A percentile compares a stretch with the other conserved stretches of the same genome.
These are phyloP conservation scores for Oscheius sp. DNA, from an alignment of 2,888 invertebrate genomes.

Conservation along the genomic window DNA sequence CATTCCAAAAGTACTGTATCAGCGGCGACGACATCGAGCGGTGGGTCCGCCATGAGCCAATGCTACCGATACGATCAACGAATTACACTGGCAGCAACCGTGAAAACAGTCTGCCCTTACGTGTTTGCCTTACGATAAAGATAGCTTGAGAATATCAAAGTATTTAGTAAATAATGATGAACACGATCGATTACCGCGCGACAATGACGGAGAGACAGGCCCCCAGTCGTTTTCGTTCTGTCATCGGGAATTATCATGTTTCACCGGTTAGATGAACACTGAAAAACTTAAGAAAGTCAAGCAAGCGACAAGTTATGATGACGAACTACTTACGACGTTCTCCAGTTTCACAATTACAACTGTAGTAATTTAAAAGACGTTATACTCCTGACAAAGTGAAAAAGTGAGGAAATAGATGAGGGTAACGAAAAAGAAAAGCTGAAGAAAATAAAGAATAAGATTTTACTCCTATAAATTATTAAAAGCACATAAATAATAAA, in stretches of 20 bases:
- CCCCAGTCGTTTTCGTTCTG: constrained; percentile 12
- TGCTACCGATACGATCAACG: constrained; percentile 25
- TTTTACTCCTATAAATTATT: no score
- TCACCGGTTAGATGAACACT: no score
- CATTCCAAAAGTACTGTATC: constrained; percentile 1
- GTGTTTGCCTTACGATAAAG: constrained; percentile 7
- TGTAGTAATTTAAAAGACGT: no score
- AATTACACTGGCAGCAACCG: constrained; percentile 22
- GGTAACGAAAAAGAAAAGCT: no score
- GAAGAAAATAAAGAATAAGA: no score
- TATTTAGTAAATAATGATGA: neutral
- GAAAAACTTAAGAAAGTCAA: no score
- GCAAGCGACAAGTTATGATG: no score
- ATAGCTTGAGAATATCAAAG: neutral
- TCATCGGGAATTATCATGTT: neutral
- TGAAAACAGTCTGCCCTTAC: constrained; percentile 2
- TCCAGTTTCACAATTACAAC: no score
- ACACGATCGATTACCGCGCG: constrained; percentile 15
- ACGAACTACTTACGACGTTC: no score
- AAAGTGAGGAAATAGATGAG: no score
- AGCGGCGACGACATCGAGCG: neutral
- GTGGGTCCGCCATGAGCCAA: constrained; percentile 17
- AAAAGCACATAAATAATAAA: no score
- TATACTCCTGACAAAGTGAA: no score
- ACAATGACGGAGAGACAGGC: constrained; percentile 19